Percentiles rank a stretch among this genome's conserved stretches.
phyloP scores from a whole-genome alignment of 2,797 vertebrate species.

The Enteromius unitaeniatus region DNA sequence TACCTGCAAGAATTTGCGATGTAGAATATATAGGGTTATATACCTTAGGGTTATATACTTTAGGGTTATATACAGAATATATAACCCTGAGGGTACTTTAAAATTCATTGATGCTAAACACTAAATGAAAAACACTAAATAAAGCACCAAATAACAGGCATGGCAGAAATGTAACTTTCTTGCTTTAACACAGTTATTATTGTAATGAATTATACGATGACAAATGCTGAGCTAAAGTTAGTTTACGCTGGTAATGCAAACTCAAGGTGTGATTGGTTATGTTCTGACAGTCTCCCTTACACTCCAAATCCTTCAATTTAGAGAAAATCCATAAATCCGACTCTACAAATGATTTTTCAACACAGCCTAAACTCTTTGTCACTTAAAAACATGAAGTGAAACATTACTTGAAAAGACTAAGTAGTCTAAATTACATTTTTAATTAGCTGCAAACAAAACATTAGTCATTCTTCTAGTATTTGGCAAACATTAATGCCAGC shows the following conservation, averaged over 20 bases:
- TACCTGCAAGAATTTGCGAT: not conserved
- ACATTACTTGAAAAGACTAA: not conserved
- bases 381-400: not conserved
- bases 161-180: not conserved
- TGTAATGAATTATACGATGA: not conserved
- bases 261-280: not conserved
- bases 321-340: not conserved
- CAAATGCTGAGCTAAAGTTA: slow-evolving; percentile 8
- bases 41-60: too few relatives aligned
- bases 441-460: slow-evolving; percentile 2
- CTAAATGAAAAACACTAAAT: not conserved
- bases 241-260: not conserved
- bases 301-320: not conserved
- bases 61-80: too few relatives aligned
- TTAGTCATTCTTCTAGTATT: not conserved
- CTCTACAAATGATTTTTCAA: not conserved
- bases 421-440: not conserved
- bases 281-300: not conserved
- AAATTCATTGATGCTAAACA: not conserved
- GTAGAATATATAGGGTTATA: too few relatives aligned
- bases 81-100: not conserved
- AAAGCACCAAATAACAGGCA: not conserved
- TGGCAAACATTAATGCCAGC: not conserved
- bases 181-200: not conserved
- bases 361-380: not conserved